Evolutionary conservation across 92 coral and sea anemone species (phyloP).

Genomic region (Porites divaricata): DNA sequence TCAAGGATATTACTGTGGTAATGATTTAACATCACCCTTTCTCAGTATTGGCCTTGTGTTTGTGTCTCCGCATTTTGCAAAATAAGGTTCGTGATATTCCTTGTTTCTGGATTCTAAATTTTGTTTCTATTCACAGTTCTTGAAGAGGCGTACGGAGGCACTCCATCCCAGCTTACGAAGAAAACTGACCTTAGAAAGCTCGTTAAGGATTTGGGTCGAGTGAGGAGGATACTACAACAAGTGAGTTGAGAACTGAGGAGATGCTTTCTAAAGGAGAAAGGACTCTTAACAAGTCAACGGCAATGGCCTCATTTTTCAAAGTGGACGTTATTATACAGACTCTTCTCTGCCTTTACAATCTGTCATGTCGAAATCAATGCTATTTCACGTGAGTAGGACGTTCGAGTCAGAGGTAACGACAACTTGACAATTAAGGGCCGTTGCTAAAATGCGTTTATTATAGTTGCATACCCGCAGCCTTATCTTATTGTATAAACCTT

Average conservation of each 20-base stretch:
- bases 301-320: neutral
- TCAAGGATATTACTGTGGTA: too few relatives aligned
- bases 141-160: slow-evolving; percentile 65
- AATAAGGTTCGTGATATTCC: too few relatives aligned
- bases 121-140: slow-evolving; percentile 56
- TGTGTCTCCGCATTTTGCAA: too few relatives aligned
- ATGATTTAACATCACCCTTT: too few relatives aligned
- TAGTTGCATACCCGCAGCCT: too few relatives aligned
- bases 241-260: slow-evolving; percentile 12
- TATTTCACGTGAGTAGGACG: neutral
- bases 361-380: neutral
- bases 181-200: slow-evolving; percentile 91
- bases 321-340: neutral
- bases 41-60: too few relatives aligned
- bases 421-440: too few relatives aligned
- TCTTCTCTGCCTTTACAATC: neutral
- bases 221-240: slow-evolving; percentile 53
- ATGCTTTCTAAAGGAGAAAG: neutral
- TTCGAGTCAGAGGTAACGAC: too few relatives aligned
- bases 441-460: too few relatives aligned
- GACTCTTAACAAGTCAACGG: neutral
- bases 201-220: slow-evolving; percentile 77
- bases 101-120: neutral
- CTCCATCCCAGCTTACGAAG: slow-evolving; percentile 38
- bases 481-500: too few relatives aligned